phyloP scores from a whole-genome alignment of 2,113 vertebrate genomes.

The Grammomys surdaster region DNA sequence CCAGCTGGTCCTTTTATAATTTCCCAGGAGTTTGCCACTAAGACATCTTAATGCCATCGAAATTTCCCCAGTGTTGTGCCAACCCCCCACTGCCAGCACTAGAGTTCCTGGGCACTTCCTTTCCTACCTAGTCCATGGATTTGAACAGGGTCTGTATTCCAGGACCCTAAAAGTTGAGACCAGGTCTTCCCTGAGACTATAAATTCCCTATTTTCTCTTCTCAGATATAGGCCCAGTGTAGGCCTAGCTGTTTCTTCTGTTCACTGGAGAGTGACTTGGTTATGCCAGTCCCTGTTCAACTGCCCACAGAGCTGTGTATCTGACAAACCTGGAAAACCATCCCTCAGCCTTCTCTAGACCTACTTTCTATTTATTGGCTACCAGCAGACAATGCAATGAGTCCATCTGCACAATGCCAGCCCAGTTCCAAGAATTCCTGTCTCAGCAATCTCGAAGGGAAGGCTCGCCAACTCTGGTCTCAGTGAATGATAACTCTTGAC shows the following conservation, averaged over 20 bases:
- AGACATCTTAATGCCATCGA: background rate
- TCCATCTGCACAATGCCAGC: background rate
- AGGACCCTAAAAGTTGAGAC: background rate
- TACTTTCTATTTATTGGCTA: fast-evolving
- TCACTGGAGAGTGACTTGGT: background rate
- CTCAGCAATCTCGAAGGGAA: background rate
- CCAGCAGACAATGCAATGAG: background rate
- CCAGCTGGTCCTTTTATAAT: background rate
- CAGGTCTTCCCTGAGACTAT: background rate
- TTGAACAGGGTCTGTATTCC: background rate
- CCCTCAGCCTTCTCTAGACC: background rate
- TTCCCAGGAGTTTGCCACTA: too few relatives aligned
- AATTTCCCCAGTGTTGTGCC: background rate
- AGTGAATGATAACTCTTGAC: background rate
- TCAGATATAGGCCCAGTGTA: background rate
- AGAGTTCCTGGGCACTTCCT: too few relatives aligned
- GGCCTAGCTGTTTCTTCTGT: background rate
- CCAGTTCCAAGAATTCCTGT: background rate
- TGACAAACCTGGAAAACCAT: background rate
- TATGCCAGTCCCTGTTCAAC: background rate
- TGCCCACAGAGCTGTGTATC: background rate
- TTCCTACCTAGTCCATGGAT: background rate
- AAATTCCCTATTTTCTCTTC: background rate
- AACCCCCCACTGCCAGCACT: background rate
- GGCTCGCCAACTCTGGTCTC: fast-evolving